Evolutionary conservation across 1,140 invertebrate species (phyloP), one percentile per base, ranked within the genome.

Genomic region (Antheraea mylitta): DNA sequence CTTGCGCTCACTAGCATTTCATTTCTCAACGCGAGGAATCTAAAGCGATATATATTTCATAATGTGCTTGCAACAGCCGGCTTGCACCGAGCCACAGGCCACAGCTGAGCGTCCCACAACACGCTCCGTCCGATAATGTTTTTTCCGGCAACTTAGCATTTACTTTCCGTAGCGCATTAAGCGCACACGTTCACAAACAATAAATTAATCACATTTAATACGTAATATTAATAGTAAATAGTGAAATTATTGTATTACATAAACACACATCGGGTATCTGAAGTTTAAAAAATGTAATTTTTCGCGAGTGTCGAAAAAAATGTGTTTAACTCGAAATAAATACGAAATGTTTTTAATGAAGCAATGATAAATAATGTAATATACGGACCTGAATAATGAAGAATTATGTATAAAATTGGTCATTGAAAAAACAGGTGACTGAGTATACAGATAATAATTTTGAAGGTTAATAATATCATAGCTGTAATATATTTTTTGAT

Each of bases 11-110:
- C 85, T 77, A 73, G 78, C 76, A 82, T 76, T 81, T 71, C 78
- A 70, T 90, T 90, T 86, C 86, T 76, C 87, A 90, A 90, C 85
- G 74, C 67, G 68, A 73, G 78, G 85, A 80, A 83, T 88, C 87
- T 86, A 83, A 83, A 84, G 78, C 85, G 38, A 42, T 42, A 86
- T 81, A 87, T 82, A 90, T 90, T 90, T 90, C 87, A 87, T 88
- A 90, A 90, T 82, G 83, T n/a, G 69, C 70, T 81, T 81, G 79
- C 81, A 77, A 78, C 74, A 75, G 74, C 69, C 67, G 66, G 61
- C 62, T 19, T 70, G 66, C 66, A 67, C 18, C 16, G 45, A 53
- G 13, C 45, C 11, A 53, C 11, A 13, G 5, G 6, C 16, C 11
- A 53, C 45, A 53, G 45, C 45, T 53, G 45, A 16, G 11, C 16